A percentile compares a stretch with the other conserved stretches of the same genome.
phyloP scores from a whole-genome alignment of 2,888 invertebrate genomes.

The Coelopa pilipes region DNA sequence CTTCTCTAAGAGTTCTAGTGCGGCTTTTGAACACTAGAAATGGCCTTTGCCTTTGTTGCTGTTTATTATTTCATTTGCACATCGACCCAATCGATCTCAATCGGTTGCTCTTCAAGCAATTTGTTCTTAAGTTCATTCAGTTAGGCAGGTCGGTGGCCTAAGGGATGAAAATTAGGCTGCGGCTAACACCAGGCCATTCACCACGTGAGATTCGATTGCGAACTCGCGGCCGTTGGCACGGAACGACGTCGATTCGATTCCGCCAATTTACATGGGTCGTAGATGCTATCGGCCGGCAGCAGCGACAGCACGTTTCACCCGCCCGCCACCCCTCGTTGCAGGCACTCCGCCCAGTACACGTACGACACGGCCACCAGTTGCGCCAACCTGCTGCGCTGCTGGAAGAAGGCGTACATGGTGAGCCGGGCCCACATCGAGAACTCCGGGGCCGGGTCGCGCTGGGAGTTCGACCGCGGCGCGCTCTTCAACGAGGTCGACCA shows the following conservation, averaged over 20 bases:
- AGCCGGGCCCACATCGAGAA: constrained; percentile 86
- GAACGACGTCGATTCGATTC: background rate
- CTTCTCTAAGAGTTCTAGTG: too few species aligned
- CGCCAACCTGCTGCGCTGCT: constrained; percentile 62
- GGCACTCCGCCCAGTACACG: constrained; percentile 58
- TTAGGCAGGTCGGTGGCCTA: too few species aligned
- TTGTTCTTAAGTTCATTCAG: too few species aligned
- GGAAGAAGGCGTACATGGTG: constrained; percentile 76
- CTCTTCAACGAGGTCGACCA: constrained; percentile 89
- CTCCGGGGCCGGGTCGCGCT: constrained; percentile 85
- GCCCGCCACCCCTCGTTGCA: constrained; percentile 35
- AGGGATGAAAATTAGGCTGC: too few species aligned
- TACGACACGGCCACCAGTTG: constrained; percentile 63
- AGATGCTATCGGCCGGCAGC: background rate
- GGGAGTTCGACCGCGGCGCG: constrained; percentile 89
- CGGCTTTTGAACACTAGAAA: too few species aligned
- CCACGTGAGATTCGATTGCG: too few species aligned
- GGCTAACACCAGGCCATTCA: too few species aligned
- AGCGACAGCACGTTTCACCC: constrained; percentile 7
- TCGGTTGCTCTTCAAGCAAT: too few species aligned
- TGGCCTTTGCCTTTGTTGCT: too few species aligned
- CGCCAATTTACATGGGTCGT: background rate
- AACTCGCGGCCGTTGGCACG: too few species aligned
- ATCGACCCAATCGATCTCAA: too few species aligned
- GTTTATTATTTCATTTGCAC: too few species aligned